These are phyloP conservation scores for Cyrtorhinus lividipennis DNA, from an alignment of 1,140 invertebrate genomes.

Conservation along the genomic window DNA sequence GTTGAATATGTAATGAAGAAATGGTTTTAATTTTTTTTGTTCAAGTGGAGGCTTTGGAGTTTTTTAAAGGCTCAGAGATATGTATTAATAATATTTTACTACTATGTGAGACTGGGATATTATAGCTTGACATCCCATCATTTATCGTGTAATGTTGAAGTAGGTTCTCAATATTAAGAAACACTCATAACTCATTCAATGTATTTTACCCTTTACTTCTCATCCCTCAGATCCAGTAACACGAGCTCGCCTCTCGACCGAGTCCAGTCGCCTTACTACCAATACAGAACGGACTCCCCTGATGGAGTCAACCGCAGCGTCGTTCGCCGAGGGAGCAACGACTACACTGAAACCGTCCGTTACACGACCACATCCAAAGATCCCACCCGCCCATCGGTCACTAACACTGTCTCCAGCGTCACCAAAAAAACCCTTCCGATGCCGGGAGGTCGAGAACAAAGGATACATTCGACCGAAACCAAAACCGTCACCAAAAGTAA, in stretches of 20 bases:
- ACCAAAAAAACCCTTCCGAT: constrained; percentile 47
- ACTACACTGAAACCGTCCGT: constrained; percentile 50
- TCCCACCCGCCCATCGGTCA: constrained; percentile 43
- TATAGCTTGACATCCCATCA: too few relatives aligned
- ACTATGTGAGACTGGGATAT: too few relatives aligned
- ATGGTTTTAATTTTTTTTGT: too few relatives aligned
- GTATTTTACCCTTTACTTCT: too few relatives aligned
- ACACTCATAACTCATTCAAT: too few relatives aligned
- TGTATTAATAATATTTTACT: too few relatives aligned
- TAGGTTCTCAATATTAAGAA: too few relatives aligned
- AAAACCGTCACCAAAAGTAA: constrained; percentile 49
- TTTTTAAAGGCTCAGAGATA: too few relatives aligned
- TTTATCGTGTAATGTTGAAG: too few relatives aligned
- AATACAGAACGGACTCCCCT: constrained; percentile 27
- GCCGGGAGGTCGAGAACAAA: constrained; percentile 42
- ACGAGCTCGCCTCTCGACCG: constrained; percentile 22
- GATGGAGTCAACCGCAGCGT: constrained; percentile 27
- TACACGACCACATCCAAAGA: constrained; percentile 47
- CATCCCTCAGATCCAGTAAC: constrained; percentile 22
- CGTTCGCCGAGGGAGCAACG: constrained; percentile 42
- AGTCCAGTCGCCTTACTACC: constrained; percentile 19
- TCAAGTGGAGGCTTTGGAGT: too few relatives aligned
- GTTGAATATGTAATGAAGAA: too few relatives aligned
- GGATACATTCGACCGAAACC: constrained; percentile 49
- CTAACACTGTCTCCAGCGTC: constrained; percentile 49